Evolutionary conservation across 2,797 vertebrate genomes (phyloP).

Genomic region (Myotis planiceps): DNA sequence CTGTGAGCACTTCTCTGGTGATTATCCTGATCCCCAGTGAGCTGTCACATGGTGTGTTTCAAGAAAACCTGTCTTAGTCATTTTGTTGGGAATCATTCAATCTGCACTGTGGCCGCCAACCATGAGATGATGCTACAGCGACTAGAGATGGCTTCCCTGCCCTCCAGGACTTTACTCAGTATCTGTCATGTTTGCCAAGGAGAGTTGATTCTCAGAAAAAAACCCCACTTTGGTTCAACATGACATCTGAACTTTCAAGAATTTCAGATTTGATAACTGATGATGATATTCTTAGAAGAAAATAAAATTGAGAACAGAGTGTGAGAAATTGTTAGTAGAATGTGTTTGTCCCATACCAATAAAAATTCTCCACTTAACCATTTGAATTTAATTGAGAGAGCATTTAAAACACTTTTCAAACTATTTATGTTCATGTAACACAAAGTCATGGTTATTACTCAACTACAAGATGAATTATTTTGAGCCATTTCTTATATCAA

Average conservation of each 20-base stretch:
- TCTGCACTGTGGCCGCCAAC: background rate
- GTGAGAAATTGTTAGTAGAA: background rate
- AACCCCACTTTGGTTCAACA: background rate
- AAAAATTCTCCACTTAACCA: conserved; percentile 29
- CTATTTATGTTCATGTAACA: conserved; percentile 37
- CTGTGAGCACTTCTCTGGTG: background rate
- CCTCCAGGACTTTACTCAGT: background rate
- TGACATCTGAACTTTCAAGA: background rate
- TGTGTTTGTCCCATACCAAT: background rate
- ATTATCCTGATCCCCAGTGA: background rate
- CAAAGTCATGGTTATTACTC: conserved; percentile 31
- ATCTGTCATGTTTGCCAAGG: background rate
- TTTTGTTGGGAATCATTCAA: background rate
- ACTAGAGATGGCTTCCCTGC: background rate
- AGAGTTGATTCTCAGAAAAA: background rate
- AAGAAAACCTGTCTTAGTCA: background rate
- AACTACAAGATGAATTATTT: conserved; percentile 56
- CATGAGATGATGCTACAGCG: background rate
- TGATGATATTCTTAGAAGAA: background rate
- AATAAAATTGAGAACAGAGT: conserved; percentile 4
- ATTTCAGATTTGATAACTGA: background rate
- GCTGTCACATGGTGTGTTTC: background rate
- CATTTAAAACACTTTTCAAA: conserved; percentile 5
- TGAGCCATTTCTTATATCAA: conserved; percentile 16
- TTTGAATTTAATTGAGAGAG: conserved; percentile 52